Evolutionary conservation across 1,140 invertebrate genomes (phyloP), one percentile per base, ranked within the genome.

Genomic region (Acromyrmex heyeri): DNA sequence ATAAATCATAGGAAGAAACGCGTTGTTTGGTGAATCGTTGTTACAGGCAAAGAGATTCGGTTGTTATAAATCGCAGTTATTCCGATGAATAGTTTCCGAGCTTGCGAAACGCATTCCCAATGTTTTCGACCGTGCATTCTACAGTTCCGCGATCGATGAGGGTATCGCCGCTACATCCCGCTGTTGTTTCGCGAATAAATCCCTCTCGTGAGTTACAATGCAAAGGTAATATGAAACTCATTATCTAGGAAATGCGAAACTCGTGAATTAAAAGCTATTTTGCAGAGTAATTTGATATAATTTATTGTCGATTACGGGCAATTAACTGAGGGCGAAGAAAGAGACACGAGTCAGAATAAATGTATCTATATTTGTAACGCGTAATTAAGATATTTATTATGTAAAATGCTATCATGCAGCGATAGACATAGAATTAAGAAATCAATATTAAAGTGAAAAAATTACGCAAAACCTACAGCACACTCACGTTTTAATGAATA

Each of bases 191-290:
- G 69, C 69, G 69, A 50, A 75, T 83, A 83, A 83, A 83, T 83
- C 69, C 65, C 55, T 64, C 53, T 14, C 79, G 79, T 44, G 55
- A 83, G 79, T 62, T 83, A 72, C 79, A 75, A 48, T 34, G 69
- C 55, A 62, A 83, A 83, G 69, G 69, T 83, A 83, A 83, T 70
- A 57, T 62, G 79, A 83, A 83, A 83, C 69, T 83, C 79, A 83
- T 83, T 83, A 83, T 83, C 79, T 83, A 83, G 79, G 69, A 83
- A 83, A 83, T 57, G 38, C 44, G 55, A 75, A 73, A 61, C 79
- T 82, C 79, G 34, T 75, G 69, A 75, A 83, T 83, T 83, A 83
- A 83, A 82, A 83, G 79, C 79, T 83, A 83, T 83, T 83, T 83
- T 83, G 69, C 69, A 62, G 24, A 61, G 69, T 83, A 83, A 83